Base-by-base conservation (phyloP, 2,888 invertebrate species). In the Cantharis flavilabris region DNA sequence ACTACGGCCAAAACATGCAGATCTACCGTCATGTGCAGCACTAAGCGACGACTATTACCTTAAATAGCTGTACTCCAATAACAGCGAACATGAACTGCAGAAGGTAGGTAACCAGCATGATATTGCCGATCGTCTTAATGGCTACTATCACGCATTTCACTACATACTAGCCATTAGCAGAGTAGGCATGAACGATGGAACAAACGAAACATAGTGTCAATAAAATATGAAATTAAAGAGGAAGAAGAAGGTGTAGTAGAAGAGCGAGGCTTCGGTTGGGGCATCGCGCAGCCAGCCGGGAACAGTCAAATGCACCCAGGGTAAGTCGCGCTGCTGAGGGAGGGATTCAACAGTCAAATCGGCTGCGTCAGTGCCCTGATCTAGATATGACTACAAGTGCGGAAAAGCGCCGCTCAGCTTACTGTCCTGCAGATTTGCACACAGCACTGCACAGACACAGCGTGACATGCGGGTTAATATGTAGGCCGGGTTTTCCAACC, bases 21-120 rank as follows among this genome's bases (percentile, higher is more conserved):
- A 86, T 86, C 87, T 87, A 86, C 84, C 83, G 84, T 83, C 83
- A 81, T 84, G 85, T 85, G 85, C 86, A 87, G 86, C 84, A 84
- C 81, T 85, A 84, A 84, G 85, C 83, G 69, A 81, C 83, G 84
- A 85, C 84, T 89, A 91, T 93, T 93, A 97, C 97, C 95, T 99
- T 99, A 93, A 99, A 99, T 86, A 99, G 94, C 92, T 99, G 99
- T 90, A 99, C 99, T 92, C 99, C 99, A 90, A 99, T 99, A 90
- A 98, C 98, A 91, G 99, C 98, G 91, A 99, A 99, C 98, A 99
- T 99, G 94, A 99, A 99, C 94, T 98, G 97, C 90, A 99, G 96
- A 90, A 99, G 96, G 93, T 98, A 98, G 89, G 99, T 99, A 91
- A 99, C 99, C 94, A 99, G 94, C 95, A 99, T 98, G 91, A 99